Evolutionary conservation across 2,113 vertebrate genomes (phyloP), one percentile per base, ranked within the genome.

Genomic region (Beaufortia kweichowensis): DNA sequence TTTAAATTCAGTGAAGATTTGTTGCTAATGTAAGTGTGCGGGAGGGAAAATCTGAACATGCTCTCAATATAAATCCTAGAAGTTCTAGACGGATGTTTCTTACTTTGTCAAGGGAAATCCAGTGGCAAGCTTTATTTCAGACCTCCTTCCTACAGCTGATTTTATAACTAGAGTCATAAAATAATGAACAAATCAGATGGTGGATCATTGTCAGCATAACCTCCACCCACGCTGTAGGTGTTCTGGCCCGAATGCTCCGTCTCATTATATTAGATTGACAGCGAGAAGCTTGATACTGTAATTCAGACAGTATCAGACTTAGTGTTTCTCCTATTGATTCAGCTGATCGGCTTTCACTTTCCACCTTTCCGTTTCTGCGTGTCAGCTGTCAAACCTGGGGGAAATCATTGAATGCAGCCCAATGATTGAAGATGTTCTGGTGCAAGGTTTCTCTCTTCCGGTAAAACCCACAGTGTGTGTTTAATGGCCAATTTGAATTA

Each of bases 21-120:
- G 62, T 48, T 82, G 79, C 64, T 70, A 61, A 75, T 60, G 75
- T 65, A 71, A 75, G 23, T 43, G 41, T 62, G 41, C 71, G 21
- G 57, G 15, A 74, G n/a, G n/a, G 33, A 48, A 31, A 35, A 56
- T 14, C 55, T 9, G 9, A 2, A 70, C 33, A 31, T 70, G 67
- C 29, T 35, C 65, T 67, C 29, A 35, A 24, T 33, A 35, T 23
- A 33, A 5, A 70, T 35, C 6, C n/a, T n/a, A n/a, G 35, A 55
- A 14, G 56, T 35, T 31, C 35, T 31, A n/a, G 12, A 31, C n/a
- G 35, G n/a, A 35, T 35, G 67, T 17, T 48, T 17, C 43, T 46
- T 17, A 17, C 41, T 10, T 26, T 46, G 23, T 48, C 28, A 46
- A 19, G 46, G 46, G 15, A 66, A 50, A 68, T 4, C 62, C 33